Conservation (phyloP, 2,113 vertebrate genomes). For the Ellobius talpinus region DNA sequence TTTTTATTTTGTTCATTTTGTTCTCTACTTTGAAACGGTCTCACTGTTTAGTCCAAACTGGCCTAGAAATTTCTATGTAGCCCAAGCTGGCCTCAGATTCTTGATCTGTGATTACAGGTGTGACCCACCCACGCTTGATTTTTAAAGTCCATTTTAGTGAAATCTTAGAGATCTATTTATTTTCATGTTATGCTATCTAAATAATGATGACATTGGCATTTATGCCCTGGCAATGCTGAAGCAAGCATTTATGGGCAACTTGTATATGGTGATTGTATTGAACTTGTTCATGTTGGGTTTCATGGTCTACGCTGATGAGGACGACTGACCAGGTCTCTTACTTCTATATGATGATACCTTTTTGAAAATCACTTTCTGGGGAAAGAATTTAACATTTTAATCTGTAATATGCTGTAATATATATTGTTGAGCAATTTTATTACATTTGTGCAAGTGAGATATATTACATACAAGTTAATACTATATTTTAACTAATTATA, state of each 20-base stretch:
- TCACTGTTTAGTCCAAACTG: background rate
- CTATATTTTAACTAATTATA: background rate
- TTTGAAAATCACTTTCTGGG: background rate
- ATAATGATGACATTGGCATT: background rate
- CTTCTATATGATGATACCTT: background rate
- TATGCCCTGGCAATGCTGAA: too few species aligned
- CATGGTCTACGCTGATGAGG: too few species aligned
- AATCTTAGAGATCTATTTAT: background rate
- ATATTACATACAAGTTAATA: slow-evolving; percentile 34
- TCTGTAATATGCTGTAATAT: background rate
- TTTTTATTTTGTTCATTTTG: background rate
- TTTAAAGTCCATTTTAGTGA: background rate
- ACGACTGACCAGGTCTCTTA: too few species aligned
- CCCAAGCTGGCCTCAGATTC: background rate
- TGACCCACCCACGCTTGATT: background rate
- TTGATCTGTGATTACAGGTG: background rate
- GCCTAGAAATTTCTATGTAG: background rate
- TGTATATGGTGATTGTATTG: too few species aligned
- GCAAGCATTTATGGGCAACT: too few species aligned
- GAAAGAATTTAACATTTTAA: slow-evolving; percentile 19
- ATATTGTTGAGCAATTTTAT: slow-evolving; percentile 38
- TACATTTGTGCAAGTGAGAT: slow-evolving; percentile 36
- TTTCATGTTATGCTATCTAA: background rate
- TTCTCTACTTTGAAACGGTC: background rate
- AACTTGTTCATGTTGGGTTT: too few species aligned